Evolutionary conservation across 2,888 invertebrate genomes (phyloP).

Genomic region (Acronicta psi): DNA sequence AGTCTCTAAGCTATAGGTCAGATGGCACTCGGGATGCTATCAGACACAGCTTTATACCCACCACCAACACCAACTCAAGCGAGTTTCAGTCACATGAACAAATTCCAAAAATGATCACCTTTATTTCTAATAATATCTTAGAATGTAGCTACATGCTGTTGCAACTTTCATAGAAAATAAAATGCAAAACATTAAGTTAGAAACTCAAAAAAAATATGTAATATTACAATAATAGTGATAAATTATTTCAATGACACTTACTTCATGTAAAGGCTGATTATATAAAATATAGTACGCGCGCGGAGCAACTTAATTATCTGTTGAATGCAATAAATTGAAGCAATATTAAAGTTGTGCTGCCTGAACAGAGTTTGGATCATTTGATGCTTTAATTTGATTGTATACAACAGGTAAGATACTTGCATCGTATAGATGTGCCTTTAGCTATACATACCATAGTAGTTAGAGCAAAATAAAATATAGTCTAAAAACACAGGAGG

Average conservation of each 20-base stretch:
- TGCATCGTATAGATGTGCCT: slow-evolving; percentile 26
- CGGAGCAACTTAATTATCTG: too few relatives aligned
- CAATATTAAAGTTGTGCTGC: too few relatives aligned
- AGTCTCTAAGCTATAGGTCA: slow-evolving; percentile 84
- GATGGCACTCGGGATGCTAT: slow-evolving; percentile 85
- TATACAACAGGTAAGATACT: slow-evolving; percentile 49
- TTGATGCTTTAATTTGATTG: too few relatives aligned
- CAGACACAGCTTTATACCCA: slow-evolving; percentile 72
- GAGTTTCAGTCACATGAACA: slow-evolving; percentile 61
- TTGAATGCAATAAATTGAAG: too few relatives aligned
- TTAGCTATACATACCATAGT: too few relatives aligned
- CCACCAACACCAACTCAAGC: slow-evolving; percentile 56
- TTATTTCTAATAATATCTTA: slow-evolving; percentile 52
- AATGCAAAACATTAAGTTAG: slow-evolving; percentile 30
- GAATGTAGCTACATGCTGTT: slow-evolving; percentile 56
- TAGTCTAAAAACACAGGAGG: slow-evolving; percentile 38
- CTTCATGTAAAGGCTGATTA: too few relatives aligned
- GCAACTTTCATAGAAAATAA: slow-evolving; percentile 48
- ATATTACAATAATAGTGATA: slow-evolving; percentile 27
- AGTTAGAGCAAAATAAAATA: slow-evolving; percentile 10
- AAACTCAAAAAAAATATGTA: slow-evolving; percentile 26
- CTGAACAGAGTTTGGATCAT: too few relatives aligned
- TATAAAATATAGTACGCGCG: too few relatives aligned
- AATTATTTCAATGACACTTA: slow-evolving; percentile 41
- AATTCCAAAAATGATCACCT: slow-evolving; percentile 48